Evolutionary conservation across 2,113 vertebrate species (phyloP).

Genomic region (Psophia crepitans): DNA sequence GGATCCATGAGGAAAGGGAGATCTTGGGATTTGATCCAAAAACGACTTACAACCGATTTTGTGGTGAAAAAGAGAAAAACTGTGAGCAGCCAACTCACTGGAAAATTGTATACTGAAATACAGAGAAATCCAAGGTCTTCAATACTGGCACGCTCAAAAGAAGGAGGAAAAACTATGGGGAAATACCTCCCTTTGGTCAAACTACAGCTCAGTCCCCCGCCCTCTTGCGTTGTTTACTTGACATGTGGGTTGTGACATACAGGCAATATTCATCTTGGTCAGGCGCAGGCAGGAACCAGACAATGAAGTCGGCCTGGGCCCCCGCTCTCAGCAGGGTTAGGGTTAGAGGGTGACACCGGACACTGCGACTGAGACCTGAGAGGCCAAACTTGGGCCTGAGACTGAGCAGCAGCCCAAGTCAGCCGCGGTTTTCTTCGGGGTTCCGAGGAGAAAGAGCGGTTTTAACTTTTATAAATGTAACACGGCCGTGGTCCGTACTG

Average conservation of each 20-base stretch:
- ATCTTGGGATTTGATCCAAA: conserved; percentile 93
- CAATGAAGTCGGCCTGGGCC: background rate
- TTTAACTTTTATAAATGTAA: background rate
- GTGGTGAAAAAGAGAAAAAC: conserved; percentile 86
- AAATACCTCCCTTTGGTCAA: background rate
- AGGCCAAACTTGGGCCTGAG: background rate
- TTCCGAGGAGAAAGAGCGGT: background rate
- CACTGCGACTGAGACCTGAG: background rate
- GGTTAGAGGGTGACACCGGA: too few relatives aligned
- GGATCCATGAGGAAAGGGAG: conserved; percentile 95
- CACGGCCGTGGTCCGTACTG: background rate
- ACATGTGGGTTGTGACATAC: background rate
- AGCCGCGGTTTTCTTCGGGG: background rate
- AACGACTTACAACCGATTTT: conserved; percentile 94
- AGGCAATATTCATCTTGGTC: background rate
- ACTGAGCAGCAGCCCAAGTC: background rate
- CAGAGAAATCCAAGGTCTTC: background rate
- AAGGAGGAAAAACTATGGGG: background rate
- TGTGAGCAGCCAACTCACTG: conserved; percentile 98
- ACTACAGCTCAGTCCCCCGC: background rate
- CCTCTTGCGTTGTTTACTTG: background rate
- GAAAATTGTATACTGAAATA: conserved; percentile 87
- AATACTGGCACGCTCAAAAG: background rate
- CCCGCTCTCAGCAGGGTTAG: background rate
- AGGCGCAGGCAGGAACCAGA: background rate